phyloP scores from a whole-genome alignment of 2,888 invertebrate species.

The Synergus itoensis region DNA sequence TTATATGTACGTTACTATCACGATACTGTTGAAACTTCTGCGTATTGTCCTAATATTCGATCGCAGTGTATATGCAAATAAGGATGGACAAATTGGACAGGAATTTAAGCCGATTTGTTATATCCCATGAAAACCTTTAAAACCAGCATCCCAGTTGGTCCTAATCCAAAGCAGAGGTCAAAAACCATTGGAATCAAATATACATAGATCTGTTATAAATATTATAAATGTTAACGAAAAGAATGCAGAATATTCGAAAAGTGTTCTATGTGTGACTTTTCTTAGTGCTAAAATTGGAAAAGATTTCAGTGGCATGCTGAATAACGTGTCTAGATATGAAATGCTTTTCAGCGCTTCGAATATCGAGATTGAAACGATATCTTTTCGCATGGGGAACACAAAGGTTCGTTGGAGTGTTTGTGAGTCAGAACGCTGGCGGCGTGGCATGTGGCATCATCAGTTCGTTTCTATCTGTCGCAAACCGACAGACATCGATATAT shows the following conservation, averaged over 20 bases:
- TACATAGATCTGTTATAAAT: no score
- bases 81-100: no score
- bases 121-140: no score
- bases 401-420: conserved; percentile 36
- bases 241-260: conserved; percentile 4
- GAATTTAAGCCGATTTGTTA: no score
- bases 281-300: background rate
- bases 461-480: conserved; percentile 34
- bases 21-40: no score
- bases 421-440: conserved; percentile 36
- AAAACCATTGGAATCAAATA: no score
- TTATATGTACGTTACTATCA: conserved; percentile 67
- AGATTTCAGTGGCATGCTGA: conserved; percentile 21
- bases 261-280: background rate
- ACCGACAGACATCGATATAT: conserved; percentile 31
- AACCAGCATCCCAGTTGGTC: no score
- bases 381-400: conserved; percentile 30
- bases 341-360: conserved; percentile 35
- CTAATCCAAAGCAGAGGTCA: no score
- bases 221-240: no score
- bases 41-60: no score
- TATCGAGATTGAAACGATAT: conserved; percentile 28
- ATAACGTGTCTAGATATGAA: conserved; percentile 26
- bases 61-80: no score
- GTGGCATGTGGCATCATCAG: background rate